phyloP scores from a whole-genome alignment of 2,113 vertebrate genomes.

The Dipodomys ordii region DNA sequence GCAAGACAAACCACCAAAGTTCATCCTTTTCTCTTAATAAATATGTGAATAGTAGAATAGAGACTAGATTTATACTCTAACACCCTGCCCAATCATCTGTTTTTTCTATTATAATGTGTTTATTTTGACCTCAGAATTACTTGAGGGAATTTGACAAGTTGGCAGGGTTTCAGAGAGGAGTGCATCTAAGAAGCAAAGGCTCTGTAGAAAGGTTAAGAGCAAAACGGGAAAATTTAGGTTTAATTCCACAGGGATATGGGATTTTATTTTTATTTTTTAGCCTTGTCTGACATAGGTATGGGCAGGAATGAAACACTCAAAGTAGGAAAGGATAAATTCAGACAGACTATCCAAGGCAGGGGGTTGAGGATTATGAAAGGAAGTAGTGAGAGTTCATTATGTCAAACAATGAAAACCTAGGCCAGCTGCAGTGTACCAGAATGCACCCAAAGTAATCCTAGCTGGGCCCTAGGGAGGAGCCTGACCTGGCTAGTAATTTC shows the following conservation, averaged over 20 bases:
- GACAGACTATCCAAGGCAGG: constrained; percentile 48
- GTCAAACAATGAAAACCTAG: constrained; percentile 60
- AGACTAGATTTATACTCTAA: not conserved
- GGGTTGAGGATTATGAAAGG: constrained; percentile 72
- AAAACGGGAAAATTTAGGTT: constrained; percentile 46
- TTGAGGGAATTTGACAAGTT: not conserved
- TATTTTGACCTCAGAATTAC: constrained; percentile 34
- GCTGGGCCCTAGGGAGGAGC: constrained; percentile 60
- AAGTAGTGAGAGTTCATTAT: constrained; percentile 72
- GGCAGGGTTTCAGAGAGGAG: constrained; percentile 18
- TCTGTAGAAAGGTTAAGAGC: not conserved
- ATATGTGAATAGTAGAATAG: not conserved
- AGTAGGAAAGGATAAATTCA: constrained; percentile 61
- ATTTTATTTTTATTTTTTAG: not conserved
- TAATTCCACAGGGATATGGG: not conserved
- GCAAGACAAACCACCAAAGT: not conserved
- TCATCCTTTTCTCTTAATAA: constrained; percentile 10
- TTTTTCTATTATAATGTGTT: constrained; percentile 25
- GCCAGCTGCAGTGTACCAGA: constrained; percentile 67
- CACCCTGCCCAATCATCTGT: not conserved
- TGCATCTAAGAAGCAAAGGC: not conserved
- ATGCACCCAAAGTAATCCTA: constrained; percentile 68
- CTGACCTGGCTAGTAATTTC: constrained; percentile 74
- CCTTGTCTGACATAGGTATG: constrained; percentile 44
- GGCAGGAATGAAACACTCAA: constrained; percentile 57